Evolutionary conservation across 2,888 invertebrate genomes (phyloP).

Genomic region (Melinopterus prodromus): DNA sequence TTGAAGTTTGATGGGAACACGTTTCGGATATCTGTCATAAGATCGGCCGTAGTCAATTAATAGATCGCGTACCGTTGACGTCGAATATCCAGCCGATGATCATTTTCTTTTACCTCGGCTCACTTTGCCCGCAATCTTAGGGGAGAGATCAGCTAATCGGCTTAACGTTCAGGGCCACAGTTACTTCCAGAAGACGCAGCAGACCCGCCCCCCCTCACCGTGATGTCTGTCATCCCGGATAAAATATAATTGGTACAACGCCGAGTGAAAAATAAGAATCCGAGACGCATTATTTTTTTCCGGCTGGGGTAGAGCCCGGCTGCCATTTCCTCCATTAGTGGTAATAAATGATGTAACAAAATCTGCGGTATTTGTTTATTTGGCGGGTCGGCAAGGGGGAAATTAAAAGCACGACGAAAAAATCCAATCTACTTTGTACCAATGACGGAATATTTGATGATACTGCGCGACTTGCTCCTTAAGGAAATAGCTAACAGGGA

Average conservation of each 20-base stretch:
- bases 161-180: conserved; percentile 43
- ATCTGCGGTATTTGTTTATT: conserved; percentile 53
- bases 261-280: conserved; percentile 38
- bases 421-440: background rate
- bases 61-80: conserved; percentile 23
- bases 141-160: conserved; percentile 49
- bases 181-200: conserved; percentile 22
- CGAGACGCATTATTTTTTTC: conserved; percentile 14
- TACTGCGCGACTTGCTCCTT: background rate
- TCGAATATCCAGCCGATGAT: conserved; percentile 45
- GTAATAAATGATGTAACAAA: conserved; percentile 57
- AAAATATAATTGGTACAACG: conserved; percentile 37
- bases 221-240: conserved; percentile 34
- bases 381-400: conserved; percentile 34
- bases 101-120: conserved; percentile 49
- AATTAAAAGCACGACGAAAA: conserved; percentile 44
- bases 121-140: background rate
- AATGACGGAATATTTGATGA: background rate
- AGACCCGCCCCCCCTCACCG: background rate
- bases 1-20: background rate
- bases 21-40: background rate
- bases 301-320: conserved; percentile 42
- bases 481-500: background rate
- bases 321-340: conserved; percentile 52
- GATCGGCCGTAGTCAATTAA: conserved; percentile 23